Evolutionary conservation across 2,888 invertebrate genomes (phyloP), one percentile per base, ranked within the genome.

Genomic region (Minunthozetes semirufus): DNA sequence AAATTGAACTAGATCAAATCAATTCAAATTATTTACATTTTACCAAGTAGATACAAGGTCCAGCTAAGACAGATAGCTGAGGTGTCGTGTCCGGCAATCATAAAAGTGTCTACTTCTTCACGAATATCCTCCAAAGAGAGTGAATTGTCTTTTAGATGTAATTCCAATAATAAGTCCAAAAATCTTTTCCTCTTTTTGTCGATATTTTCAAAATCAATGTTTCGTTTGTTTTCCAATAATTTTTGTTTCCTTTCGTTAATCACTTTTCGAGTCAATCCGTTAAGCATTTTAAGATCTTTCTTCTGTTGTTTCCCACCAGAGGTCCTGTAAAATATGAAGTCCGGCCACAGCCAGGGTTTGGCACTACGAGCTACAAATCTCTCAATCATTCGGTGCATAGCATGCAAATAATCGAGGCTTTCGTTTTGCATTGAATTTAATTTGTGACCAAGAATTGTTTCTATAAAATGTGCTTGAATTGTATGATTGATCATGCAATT

Each of bases 21-120:
- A 48, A 61, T 61, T 61, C 9, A 33, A 6, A 33, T 8, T 11
- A 29, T 9, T 2, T 6, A 4, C 6, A 85, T 33, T 33, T 33
- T 33, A 17, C 79, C 79, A 50, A 79, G 63, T 72, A 79, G 74
- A 50, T 78, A 79, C n/a, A 79, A 50, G 4, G 77, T 76, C 75
- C 76, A 79, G 13, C 76, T 76, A 0, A 78, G 56, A 3, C 77
- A 77, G 27, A 76, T 73, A 13, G 78, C 78, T 0, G 78, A 79
- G 0, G 79, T 79, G 72, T 79, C 79, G 50, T 79, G 79, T 6
- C 78, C 79, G 80, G 83, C 79, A 66, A 79, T 78, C 78, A 79
- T 79, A 63, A 79, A 79, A 19, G 79, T 79, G 63, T 85, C 85
- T 33, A 85, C 85, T 79, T 85, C 85, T 77, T 85, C 85, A 50